Evolutionary conservation across 2,888 invertebrate genomes (phyloP), one percentile per base, ranked within the genome.

Genomic region (Miltochrista miniata): DNA sequence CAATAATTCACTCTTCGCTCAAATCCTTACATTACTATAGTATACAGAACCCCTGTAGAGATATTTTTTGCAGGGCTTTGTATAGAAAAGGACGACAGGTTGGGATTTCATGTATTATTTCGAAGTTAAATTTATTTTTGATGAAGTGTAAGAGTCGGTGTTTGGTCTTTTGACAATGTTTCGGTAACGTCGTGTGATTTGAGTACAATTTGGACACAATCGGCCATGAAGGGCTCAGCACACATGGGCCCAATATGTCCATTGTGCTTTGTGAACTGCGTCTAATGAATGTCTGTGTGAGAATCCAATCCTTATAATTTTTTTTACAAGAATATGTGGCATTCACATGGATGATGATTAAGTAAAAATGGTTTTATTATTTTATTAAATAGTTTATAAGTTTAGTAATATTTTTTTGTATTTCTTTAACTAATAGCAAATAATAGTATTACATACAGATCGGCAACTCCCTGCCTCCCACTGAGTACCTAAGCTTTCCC

Each of bases 81-180:
- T 82, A 18, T 35, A 11, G 10, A 57, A 77, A 74, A 74, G 70
- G 56, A 52, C 69, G 78, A 77, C 87, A 87, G 87, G 89, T 89
- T 55, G 68, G 72, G 69, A 73, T 75, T 74, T 2, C 2, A 31
- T 7, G 75, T 63, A 87, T 87, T 87, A 85, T 89, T 77, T 70
- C 53, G 70, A 31, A 70, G 76, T 79, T 88, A 90, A 90, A 90
- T 90, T 76, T 83, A 83, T 83, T 77, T 90, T 90, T 91, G 90
- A 90, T 91, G 90, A 90, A 91, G 88, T 91, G 89, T 86, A 89
- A 89, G 83, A 90, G 89, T 87, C 86, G 81, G 75, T 78, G 72
- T 75, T n/a, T 72, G 73, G 74, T 76, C 73, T 52, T 79, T 86
- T 85, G 83, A 79, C 81, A 78, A 77, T 77, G 79, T 85, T 83